Base-by-base conservation (phyloP, 2,113 vertebrate genomes). In the Cavia porcellus region DNA sequence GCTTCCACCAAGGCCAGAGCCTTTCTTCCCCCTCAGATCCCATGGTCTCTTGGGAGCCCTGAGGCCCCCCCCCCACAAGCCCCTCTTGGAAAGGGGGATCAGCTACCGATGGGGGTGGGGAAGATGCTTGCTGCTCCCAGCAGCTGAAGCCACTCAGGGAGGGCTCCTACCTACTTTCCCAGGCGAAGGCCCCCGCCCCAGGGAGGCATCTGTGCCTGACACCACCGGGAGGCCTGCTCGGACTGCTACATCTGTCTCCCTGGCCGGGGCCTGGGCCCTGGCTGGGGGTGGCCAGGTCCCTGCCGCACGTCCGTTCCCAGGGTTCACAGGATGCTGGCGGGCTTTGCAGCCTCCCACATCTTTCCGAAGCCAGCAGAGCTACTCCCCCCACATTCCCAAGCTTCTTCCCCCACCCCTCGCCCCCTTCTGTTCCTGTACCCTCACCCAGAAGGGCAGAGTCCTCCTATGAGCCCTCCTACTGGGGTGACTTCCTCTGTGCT, bases 11-110 rank as follows among this genome's bases (percentile, higher is more conserved):
- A 52, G 6, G 47, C 28, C 38, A 35, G 72, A 42, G 77, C 32
- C 47, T 52, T 50, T 28, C 75, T 30, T 79, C 47, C 22, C 22
- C 47, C 75, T 79, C 45, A 32, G 28, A 13, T 14, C 75, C 28
- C 28, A 4, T 6, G 1, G 45, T 79, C 28, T 47, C 45, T 28
- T 47, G 25, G 7, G 4, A 24, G 52, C 35, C 72, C 17, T 1
- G 0, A 24, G 52, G 38, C 35, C 35, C 13, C 13, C 11, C 20
- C 3, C 2, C 14, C 12, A 35, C 28, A 30, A 25, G 25, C 75
- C 14, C 28, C 28, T 50, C 47, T 28, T 32, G 28, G 45, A 38
- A 79, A 30, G 7, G 25, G 25, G 45, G 14, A 14, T 77, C 74
- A 7, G 42, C 45, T 79, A 28, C 28, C 22, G 45, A 4, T 4